These are phyloP conservation scores for Sorex maritimensis DNA, from an alignment of 2,797 vertebrate genomes.

Conservation along the genomic window DNA sequence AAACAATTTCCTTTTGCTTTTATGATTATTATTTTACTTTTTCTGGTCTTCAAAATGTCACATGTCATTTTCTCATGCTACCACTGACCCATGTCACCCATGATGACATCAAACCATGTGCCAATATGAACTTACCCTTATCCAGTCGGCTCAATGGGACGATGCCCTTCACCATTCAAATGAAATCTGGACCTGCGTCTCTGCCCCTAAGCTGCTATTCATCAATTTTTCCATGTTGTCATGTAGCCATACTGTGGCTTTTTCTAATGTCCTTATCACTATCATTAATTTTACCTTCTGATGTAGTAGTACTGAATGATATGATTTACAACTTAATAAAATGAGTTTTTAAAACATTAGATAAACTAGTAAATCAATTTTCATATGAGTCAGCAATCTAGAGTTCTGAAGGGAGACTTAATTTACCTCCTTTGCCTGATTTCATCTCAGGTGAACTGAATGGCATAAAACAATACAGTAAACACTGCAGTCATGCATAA, in stretches of 20 bases:
- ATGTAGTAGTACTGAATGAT: conserved; percentile 73
- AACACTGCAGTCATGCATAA: conserved; percentile 62
- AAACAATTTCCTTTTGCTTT: background rate
- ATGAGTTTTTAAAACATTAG: conserved; percentile 82
- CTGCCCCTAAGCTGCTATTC: conserved; percentile 68
- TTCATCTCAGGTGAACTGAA: conserved; percentile 81
- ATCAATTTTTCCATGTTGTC: conserved; percentile 74
- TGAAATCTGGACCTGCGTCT: conserved; percentile 78
- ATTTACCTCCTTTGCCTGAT: conserved; percentile 85
- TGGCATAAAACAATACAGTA: conserved; percentile 55
- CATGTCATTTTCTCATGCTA: conserved; percentile 41
- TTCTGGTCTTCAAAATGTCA: conserved; percentile 75
- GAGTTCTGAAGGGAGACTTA: conserved; percentile 75
- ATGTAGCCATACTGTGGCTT: conserved; percentile 66
- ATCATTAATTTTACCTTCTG: conserved; percentile 84
- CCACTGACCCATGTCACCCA: conserved; percentile 67
- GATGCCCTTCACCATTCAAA: conserved; percentile 79
- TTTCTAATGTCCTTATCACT: conserved; percentile 77
- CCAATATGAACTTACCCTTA: conserved; percentile 66
- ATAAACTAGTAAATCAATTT: conserved; percentile 84
- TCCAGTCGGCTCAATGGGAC: conserved; percentile 57
- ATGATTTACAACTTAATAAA: conserved; percentile 82
- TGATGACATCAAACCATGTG: conserved; percentile 73
- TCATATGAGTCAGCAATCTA: conserved; percentile 75
- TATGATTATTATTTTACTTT: conserved; percentile 69